Conservation (phyloP, 2,113 vertebrate species). For the Istiophorus platypterus region DNA sequence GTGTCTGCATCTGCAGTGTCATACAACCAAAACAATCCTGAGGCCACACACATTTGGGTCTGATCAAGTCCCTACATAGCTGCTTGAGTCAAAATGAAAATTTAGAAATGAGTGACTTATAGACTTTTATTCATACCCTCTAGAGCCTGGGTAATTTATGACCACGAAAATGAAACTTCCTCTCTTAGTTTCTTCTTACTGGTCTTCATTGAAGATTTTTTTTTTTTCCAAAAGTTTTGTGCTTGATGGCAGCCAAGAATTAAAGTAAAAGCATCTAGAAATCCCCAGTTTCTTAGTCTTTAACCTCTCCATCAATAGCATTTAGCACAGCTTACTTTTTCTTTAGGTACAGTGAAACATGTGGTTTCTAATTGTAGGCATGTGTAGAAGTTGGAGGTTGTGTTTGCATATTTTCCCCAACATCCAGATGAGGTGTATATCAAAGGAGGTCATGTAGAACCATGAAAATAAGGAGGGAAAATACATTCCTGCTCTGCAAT, state of each 20-base stretch:
- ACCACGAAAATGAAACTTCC: constrained; percentile 59
- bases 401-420: constrained; percentile 71
- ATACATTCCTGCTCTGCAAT: constrained; percentile 75
- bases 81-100: constrained; percentile 21
- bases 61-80: constrained; percentile 11
- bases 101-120: constrained; percentile 54
- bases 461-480: constrained; percentile 77
- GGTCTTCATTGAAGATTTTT: constrained; percentile 34
- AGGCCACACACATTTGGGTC: background rate
- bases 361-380: constrained; percentile 62
- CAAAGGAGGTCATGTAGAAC: constrained; percentile 78
- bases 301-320: constrained; percentile 73
- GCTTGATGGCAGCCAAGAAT: constrained; percentile 4
- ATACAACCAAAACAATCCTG: constrained; percentile 6
- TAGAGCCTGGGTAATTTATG: constrained; percentile 64
- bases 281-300: constrained; percentile 26
- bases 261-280: constrained; percentile 27
- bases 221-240: constrained; percentile 29
- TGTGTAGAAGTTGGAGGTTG: constrained; percentile 58
- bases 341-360: constrained; percentile 56
- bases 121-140: constrained; percentile 52
- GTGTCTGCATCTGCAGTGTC: constrained; percentile 28
- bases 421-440: constrained; percentile 80
- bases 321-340: constrained; percentile 65
- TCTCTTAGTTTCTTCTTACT: constrained; percentile 33